These are phyloP conservation scores for Euura lappo DNA, from an alignment of 1,140 invertebrate species.

Conservation along the genomic window DNA sequence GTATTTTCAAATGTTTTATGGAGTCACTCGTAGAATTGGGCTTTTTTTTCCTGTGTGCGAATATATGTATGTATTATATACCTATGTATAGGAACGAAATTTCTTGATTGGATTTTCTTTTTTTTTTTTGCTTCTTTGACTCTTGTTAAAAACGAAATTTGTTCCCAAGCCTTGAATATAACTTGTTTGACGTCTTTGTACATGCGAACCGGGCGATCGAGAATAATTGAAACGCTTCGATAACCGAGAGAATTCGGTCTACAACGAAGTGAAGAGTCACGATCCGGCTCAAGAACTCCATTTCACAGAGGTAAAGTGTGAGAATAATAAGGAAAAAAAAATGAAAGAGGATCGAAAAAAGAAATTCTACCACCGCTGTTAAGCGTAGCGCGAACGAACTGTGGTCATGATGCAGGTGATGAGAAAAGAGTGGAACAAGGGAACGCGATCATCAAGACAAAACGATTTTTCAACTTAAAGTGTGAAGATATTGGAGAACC, in stretches of 20 bases:
- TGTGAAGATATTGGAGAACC: background rate
- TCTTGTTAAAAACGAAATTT: background rate
- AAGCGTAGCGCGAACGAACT: background rate
- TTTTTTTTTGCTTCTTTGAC: background rate
- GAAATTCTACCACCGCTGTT: background rate
- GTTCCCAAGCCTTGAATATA: too few relatives aligned
- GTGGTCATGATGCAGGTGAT: background rate
- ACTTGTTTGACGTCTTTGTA: background rate
- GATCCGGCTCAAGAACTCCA: too few relatives aligned
- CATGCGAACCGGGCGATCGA: background rate
- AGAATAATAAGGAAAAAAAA: too few relatives aligned
- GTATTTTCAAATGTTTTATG: background rate
- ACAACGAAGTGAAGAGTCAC: background rate
- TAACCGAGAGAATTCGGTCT: background rate
- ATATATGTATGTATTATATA: background rate
- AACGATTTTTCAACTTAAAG: background rate
- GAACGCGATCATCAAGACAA: background rate
- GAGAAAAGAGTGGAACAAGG: background rate
- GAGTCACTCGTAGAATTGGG: too few relatives aligned
- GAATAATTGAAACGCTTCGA: constrained; percentile 5
- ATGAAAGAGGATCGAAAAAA: background rate
- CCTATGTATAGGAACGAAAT: background rate
- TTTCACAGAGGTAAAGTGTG: too few relatives aligned
- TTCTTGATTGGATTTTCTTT: background rate
- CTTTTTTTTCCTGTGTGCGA: background rate